Evolutionary conservation across 1,140 invertebrate species (phyloP), one percentile per base, ranked within the genome.

Genomic region (Goniozus legneri): DNA sequence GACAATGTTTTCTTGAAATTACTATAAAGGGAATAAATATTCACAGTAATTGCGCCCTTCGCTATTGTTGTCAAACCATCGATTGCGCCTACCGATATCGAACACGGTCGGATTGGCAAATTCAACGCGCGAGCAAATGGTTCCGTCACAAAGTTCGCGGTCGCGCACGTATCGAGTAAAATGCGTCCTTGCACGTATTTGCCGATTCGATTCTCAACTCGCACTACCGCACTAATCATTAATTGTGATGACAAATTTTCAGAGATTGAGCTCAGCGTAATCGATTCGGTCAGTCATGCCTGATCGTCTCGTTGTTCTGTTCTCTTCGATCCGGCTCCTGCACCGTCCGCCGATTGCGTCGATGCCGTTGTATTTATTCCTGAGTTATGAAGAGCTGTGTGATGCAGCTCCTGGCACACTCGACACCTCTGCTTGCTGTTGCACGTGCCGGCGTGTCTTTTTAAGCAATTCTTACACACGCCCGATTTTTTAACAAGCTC

Each of bases 151-250:
- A 38, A 38, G 19, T 42, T 6, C 13, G 39, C 39, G 8, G 39
- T 42, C 8, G 39, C 19, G 20, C 39, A 42, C 8, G 39, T 42
- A 14, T 42, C 39, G 6, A 42, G 24, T 27, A 42, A 27, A 12
- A 22, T 22, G 4, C 39, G 4, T n/a, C 21, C 16, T 12, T 14
- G 13, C 27, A 27, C 15, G 14, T 27, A 27, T 27, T 42, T 27
- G 12, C 39, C 39, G n/a, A 13, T 7, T 14, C 4, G 8, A 31
- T 30, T 20, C 8, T 31, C 13, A 3, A 42, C 8, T 15, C 27
- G 24, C 8, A 42, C 27, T 14, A 20, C 8, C 13, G 39, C 39
- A 8, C 16, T 42, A 1, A 42, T 13, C 39, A 42, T 42, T 24
- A 42, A 16, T 27, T 42, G 20, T 14, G 27, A 42, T 8, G 8